Evolutionary conservation across 2,797 vertebrate species (phyloP).

Genomic region (Sylvia borin): DNA sequence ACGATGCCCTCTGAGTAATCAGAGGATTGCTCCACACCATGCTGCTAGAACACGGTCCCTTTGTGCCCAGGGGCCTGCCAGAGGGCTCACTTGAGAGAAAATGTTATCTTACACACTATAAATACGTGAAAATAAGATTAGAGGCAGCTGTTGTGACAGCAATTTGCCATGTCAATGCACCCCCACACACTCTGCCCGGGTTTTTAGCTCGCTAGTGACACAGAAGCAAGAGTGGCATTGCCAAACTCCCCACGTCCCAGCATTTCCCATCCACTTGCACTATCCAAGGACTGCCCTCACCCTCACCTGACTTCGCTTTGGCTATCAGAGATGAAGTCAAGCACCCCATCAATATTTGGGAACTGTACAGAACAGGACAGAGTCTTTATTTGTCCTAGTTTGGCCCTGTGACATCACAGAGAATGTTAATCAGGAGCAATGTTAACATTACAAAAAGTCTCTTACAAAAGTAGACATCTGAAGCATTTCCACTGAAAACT

Average conservation of each 20-base stretch:
- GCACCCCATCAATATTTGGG: not conserved
- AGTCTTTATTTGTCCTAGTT: not conserved
- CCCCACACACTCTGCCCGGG: not conserved
- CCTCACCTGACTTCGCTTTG: not conserved
- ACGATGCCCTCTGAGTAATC: not conserved
- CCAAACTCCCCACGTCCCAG: not conserved
- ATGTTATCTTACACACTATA: constrained; percentile 54
- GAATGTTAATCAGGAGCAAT: not conserved
- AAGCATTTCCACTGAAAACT: not conserved
- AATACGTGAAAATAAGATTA: constrained; percentile 66
- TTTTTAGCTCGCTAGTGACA: not conserved
- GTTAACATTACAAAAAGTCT: not conserved
- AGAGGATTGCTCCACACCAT: not conserved
- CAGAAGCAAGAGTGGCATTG: not conserved
- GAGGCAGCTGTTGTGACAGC: constrained; percentile 46
- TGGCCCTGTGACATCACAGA: not conserved
- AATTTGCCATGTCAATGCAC: constrained; percentile 1
- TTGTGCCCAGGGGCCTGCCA: constrained; percentile 9
- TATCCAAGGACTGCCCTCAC: not conserved
- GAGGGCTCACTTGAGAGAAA: constrained; percentile 37
- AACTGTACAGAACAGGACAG: not conserved
- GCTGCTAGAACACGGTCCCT: not conserved
- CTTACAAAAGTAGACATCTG: not conserved
- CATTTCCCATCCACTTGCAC: not conserved
- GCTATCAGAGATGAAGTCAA: not conserved